Evolutionary conservation across 2,113 vertebrate genomes (phyloP).

Genomic region (Oceanodroma tethys): DNA sequence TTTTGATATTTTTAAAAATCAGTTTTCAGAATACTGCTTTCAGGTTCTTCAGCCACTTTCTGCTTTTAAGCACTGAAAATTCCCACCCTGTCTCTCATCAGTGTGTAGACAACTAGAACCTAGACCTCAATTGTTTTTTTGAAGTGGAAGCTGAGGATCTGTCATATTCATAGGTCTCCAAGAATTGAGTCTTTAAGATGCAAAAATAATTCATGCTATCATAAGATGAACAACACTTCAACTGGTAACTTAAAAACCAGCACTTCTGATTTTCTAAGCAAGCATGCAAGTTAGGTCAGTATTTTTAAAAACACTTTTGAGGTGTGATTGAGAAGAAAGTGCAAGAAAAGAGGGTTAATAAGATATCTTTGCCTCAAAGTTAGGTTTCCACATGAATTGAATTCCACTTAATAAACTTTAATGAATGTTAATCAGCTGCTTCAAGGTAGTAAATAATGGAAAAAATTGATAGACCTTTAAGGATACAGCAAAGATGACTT

Average conservation of each 20-base stretch:
- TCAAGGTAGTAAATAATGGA: neutral
- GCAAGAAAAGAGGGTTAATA: neutral
- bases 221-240: neutral
- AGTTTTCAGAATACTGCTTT: neutral
- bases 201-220: neutral
- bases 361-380: neutral
- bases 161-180: neutral
- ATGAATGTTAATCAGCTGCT: neutral
- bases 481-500: neutral
- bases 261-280: neutral
- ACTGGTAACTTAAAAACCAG: neutral
- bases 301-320: neutral
- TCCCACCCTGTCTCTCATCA: neutral
- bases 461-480: neutral
- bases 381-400: neutral
- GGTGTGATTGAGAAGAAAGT: neutral
- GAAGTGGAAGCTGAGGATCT: neutral
- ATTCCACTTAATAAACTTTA: conserved; percentile 10
- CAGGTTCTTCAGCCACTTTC: neutral
- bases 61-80: neutral
- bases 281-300: neutral
- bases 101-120: neutral
- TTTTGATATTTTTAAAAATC: neutral
- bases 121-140: neutral
- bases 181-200: neutral